Evolutionary conservation across 1,140 invertebrate genomes (phyloP), one percentile per base, ranked within the genome.

Genomic region (Trichomalopsis sarcophagae): DNA sequence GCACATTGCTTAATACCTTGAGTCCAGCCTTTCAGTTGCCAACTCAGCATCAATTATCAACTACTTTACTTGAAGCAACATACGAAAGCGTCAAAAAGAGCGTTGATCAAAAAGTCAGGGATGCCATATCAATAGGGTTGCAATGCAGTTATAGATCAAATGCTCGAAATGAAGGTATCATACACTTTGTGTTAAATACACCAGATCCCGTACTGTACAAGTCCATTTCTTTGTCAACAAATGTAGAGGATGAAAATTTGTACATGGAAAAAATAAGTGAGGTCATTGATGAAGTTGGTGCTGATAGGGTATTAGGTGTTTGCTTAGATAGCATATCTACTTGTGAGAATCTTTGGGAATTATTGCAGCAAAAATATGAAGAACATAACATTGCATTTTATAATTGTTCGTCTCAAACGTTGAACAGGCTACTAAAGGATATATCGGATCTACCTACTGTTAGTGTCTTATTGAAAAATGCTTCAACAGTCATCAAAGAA

Each of bases 121-220:
- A 81, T 81, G 71, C 83, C 44, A 75, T 73, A 40, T 87, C 87
- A 13, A 83, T 88, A 13, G 86, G 84, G 44, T 23, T 88, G n/a
- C 88, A 91, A 83, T 90, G 88, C 81, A 90, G 90, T 86, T 89
- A 89, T 17, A 91, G 90, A 87, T 87, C 87, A 30, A 91, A 91
- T 86, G 81, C 87, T 66, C 74, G 87, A 36, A 87, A 88, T 82
- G 89, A 90, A 87, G 87, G 86, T 27, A 85, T 91, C 11, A 86
- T 90, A 68, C 90, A 91, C 85, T 88, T 90, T 81, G 87, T 89
- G 17, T 76, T 90, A 27, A 89, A 68, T 40, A 90, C 87, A 55
- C 90, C 89, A 78, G 87, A 89, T 83, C 90, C 89, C 85, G 86
- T 90, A n/a, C 87, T 90, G 82, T 87, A 88, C 40, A 87, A 89